These are phyloP conservation scores for Schizaphis graminum DNA, from an alignment of 2,888 invertebrate genomes.

Conservation along the genomic window DNA sequence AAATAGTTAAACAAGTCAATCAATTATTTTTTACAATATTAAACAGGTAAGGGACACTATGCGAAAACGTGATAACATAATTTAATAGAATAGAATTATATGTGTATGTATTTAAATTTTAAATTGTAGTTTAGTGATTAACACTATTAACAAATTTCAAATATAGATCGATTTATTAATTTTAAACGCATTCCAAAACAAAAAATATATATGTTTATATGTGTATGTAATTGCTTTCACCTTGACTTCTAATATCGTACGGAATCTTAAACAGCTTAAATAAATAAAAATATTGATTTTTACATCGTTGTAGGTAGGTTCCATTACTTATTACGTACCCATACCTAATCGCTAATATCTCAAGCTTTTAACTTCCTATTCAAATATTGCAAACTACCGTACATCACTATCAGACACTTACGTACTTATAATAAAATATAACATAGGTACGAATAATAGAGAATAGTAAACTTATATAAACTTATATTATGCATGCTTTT, in stretches of 20 bases:
- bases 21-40: not conserved
- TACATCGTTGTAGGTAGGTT: not conserved
- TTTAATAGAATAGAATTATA: not conserved
- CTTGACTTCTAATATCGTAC: slow-evolving; percentile 16
- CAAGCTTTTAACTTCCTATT: not conserved
- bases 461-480: not conserved
- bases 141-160: not conserved
- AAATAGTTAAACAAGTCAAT: not conserved
- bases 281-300: slow-evolving; percentile 6
- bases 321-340: not conserved
- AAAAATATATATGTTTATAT: not conserved
- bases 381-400: not conserved
- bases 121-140: no score
- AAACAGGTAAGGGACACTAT: not conserved
- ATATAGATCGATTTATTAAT: not conserved
- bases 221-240: not conserved
- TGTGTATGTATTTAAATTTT: not conserved
- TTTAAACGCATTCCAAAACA: not conserved
- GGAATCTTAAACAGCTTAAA: not conserved
- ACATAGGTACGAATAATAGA: not conserved
- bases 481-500: not conserved
- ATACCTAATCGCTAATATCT: not conserved
- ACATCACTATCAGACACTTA: not conserved
- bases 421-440: not conserved
- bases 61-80: not conserved